These are phyloP conservation scores for Pterophyllum scalare DNA, from an alignment of 2,113 vertebrate genomes.

Conservation along the genomic window DNA sequence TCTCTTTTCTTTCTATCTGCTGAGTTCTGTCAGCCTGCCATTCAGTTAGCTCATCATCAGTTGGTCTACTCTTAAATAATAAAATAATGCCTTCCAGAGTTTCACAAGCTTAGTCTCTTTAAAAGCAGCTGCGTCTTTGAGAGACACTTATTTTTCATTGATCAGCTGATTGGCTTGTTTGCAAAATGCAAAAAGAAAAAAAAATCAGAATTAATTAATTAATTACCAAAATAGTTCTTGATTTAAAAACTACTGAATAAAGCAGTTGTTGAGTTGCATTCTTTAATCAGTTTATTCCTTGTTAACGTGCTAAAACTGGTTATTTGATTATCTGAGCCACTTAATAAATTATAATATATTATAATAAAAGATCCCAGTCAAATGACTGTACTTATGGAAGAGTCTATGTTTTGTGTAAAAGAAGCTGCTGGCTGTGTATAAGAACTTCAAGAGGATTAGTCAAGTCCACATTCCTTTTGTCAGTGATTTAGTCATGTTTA, in stretches of 20 bases:
- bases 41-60: constrained; percentile 41
- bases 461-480: background rate
- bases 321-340: background rate
- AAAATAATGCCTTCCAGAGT: background rate
- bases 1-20: constrained; percentile 29
- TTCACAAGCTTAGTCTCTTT: background rate
- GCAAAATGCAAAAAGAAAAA: background rate
- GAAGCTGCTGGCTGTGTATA: background rate
- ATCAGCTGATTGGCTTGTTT: background rate
- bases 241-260: background rate
- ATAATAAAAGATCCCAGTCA: background rate
- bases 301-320: background rate
- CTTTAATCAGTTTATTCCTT: background rate
- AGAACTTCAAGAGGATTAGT: background rate
- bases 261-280: background rate
- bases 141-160: background rate
- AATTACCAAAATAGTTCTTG: background rate
- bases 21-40: constrained; percentile 37
- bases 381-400: background rate
- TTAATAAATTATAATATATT: background rate
- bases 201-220: background rate
- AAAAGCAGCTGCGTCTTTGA: background rate
- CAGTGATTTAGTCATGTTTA: background rate
- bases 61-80: background rate
- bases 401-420: background rate